Percentiles rank a stretch among this genome's conserved stretches.
phyloP scores from a whole-genome alignment of 2,113 vertebrate species.

The Otolemur garnettii region DNA sequence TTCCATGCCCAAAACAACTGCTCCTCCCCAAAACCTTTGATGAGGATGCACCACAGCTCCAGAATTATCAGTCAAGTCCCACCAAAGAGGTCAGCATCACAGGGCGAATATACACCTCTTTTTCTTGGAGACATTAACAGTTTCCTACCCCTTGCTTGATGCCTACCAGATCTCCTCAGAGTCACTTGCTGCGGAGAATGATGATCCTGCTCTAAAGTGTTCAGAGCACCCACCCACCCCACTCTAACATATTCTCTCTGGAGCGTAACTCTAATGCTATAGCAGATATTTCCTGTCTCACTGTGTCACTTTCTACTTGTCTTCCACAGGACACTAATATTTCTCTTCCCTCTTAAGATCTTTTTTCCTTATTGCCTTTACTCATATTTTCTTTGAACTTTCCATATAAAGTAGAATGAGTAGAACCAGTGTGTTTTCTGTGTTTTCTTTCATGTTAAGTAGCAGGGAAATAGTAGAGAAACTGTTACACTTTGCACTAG shows the following conservation, averaged over 20 bases:
- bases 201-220: not conserved
- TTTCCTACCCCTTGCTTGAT: not conserved
- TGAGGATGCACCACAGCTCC: not conserved
- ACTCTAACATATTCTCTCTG: not conserved
- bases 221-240: not conserved
- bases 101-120: not conserved
- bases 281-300: not conserved
- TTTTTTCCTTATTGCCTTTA: not conserved
- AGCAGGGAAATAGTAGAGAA: not conserved
- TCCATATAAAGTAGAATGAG: not conserved
- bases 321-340: not conserved
- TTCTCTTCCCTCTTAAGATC: not conserved
- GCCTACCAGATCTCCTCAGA: not conserved
- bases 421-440: not conserved
- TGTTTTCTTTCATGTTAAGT: not conserved
- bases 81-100: not conserved
- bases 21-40: not conserved
- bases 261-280: not conserved
- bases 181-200: not conserved
- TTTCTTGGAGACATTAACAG: not conserved
- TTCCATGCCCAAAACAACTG: not conserved
- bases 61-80: not conserved
- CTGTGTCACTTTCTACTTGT: not conserved
- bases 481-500: not conserved
- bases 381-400: constrained; percentile 40